These are phyloP conservation scores for Trissolcus japonicus DNA, from an alignment of 2,888 invertebrate species.

Conservation along the genomic window DNA sequence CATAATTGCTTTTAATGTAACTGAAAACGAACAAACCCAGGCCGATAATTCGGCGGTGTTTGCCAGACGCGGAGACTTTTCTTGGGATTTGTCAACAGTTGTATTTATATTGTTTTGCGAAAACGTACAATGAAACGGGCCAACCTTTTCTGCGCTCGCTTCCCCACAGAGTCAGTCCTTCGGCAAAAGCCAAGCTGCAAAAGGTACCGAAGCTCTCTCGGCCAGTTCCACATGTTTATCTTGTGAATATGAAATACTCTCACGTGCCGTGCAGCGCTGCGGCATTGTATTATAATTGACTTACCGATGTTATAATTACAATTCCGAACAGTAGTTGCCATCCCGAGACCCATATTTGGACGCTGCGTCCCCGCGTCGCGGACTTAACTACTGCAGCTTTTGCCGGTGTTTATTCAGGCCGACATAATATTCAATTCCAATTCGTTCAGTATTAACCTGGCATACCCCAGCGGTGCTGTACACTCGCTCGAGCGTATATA, in stretches of 20 bases:
- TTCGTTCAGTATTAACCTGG: conserved; percentile 72
- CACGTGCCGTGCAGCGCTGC: conserved; percentile 56
- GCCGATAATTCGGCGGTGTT: conserved; percentile 7
- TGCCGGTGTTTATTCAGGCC: conserved; percentile 71
- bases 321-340: conserved; percentile 69
- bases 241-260: conserved; percentile 74
- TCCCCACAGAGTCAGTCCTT: conserved; percentile 33
- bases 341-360: conserved; percentile 54
- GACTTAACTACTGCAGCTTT: conserved; percentile 46
- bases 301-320: conserved; percentile 76
- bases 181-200: conserved; percentile 35
- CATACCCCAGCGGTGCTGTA: conserved; percentile 48
- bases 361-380: conserved; percentile 46
- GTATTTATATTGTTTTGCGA: conserved; percentile 50
- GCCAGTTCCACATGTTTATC: conserved; percentile 69
- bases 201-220: conserved; percentile 47
- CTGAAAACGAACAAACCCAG: conserved; percentile 12
- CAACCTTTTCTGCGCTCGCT: conserved; percentile 29
- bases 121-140: conserved; percentile 51
- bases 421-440: conserved; percentile 75
- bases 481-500: conserved; percentile 24
- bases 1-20: background rate
- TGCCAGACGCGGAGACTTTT: conserved; percentile 9
- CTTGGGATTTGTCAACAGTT: conserved; percentile 43
- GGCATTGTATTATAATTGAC: conserved; percentile 76